Evolutionary conservation across 2,113 vertebrate species (phyloP).

Genomic region (Anarrhichthys ocellatus): DNA sequence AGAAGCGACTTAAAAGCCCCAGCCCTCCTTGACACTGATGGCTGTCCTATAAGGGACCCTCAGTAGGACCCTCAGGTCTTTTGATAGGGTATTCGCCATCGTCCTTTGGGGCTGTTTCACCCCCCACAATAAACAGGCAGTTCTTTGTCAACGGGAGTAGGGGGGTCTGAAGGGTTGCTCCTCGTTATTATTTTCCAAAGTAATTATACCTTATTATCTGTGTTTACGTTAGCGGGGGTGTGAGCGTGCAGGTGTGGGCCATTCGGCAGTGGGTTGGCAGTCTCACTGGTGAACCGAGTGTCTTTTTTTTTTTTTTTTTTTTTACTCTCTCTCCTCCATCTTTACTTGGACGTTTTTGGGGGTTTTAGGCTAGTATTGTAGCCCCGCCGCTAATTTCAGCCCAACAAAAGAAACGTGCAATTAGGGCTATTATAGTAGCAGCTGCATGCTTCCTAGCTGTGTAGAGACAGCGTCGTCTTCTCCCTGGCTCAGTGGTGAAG

Average conservation of each 20-base stretch:
- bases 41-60: conserved; percentile 72
- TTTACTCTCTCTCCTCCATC: conserved; percentile 61
- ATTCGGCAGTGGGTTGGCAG: conserved; percentile 89
- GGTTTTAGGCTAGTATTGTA: conserved; percentile 87
- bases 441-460: conserved; percentile 90
- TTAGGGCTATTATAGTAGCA: conserved; percentile 96
- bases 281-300: conserved; percentile 88
- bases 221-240: conserved; percentile 94
- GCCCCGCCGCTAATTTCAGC: conserved; percentile 94
- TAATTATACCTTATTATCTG: conserved; percentile 98
- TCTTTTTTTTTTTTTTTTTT: conserved; percentile 75
- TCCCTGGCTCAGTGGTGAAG: conserved; percentile 53
- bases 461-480: conserved; percentile 69
- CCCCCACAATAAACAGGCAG: conserved; percentile 89
- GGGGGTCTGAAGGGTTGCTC: conserved; percentile 76
- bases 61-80: conserved; percentile 72
- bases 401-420: conserved; percentile 94
- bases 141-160: conserved; percentile 84
- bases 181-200: conserved; percentile 93
- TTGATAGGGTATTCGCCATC: conserved; percentile 77
- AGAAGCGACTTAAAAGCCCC: conserved; percentile 74
- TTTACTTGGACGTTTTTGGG: conserved; percentile 87
- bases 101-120: conserved; percentile 85
- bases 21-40: conserved; percentile 73
- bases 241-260: conserved; percentile 95